These are phyloP conservation scores for Odontomyia ornata DNA, from an alignment of 2,888 invertebrate species.

Conservation along the genomic window DNA sequence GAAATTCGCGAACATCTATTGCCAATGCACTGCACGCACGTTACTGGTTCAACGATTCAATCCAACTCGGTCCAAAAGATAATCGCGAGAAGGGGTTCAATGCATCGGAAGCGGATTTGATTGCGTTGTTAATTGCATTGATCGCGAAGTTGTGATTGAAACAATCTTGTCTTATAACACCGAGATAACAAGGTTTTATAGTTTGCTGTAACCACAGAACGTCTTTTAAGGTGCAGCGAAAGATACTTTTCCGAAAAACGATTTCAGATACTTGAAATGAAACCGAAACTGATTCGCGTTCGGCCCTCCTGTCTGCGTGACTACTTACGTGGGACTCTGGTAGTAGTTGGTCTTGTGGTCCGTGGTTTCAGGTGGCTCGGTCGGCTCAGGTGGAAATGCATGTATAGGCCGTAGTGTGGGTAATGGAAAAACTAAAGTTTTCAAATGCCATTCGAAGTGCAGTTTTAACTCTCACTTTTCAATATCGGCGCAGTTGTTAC, in stretches of 20 bases:
- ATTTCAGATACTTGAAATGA: conserved; percentile 45
- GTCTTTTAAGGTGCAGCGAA: not conserved
- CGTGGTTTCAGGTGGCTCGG: not conserved
- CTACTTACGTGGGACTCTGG: not conserved
- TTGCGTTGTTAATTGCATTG: not conserved
- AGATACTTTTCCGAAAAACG: not conserved
- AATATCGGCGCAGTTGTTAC: not conserved
- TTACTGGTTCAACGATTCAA: too few species aligned
- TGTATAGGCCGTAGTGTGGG: not conserved
- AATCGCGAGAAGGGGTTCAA: not conserved
- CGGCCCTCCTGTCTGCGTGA: conserved; percentile 44
- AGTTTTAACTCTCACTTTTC: conserved; percentile 10
- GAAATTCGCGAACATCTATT: not conserved
- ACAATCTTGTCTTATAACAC: not conserved
- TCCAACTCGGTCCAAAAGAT: too few species aligned
- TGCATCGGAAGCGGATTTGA: not conserved
- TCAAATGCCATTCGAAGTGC: not conserved
- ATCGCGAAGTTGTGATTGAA: not conserved
- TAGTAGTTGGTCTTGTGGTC: too few species aligned
- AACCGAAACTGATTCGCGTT: conserved; percentile 46
- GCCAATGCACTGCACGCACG: not conserved
- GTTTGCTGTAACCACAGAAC: not conserved
- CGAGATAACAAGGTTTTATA: not conserved
- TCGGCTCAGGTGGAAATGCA: not conserved
- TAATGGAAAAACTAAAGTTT: not conserved